phyloP scores from a whole-genome alignment of 1,140 invertebrate species.

The Papilio dardanus region DNA sequence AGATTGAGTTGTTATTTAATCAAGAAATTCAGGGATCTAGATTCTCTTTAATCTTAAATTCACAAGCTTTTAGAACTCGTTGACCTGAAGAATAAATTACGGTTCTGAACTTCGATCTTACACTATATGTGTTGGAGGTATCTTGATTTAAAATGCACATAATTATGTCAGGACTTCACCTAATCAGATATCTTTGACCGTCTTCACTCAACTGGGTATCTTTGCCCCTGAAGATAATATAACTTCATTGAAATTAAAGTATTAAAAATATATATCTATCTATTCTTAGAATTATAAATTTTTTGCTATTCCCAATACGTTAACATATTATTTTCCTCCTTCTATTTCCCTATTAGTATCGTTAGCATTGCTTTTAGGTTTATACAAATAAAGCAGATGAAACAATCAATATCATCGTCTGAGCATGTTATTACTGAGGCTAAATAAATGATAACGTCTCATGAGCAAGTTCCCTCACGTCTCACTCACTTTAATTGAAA shows the following conservation, averaged over 20 bases:
- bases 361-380: no score
- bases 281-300: not conserved
- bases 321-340: not conserved
- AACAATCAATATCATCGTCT: not conserved
- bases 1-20: conserved; percentile 23
- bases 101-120: not conserved
- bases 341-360: no score
- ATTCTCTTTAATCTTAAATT: conserved; percentile 7
- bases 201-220: no score
- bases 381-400: not conserved
- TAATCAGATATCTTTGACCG: no score
- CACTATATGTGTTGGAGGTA: not conserved
- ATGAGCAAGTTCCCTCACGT: conserved; percentile 2
- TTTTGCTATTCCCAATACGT: not conserved
- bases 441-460: not conserved
- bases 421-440: not conserved
- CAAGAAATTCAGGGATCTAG: not conserved
- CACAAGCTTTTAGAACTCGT: conserved; percentile 15
- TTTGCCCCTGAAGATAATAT: no score
- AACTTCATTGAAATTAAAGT: not conserved
- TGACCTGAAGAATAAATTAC: conserved; percentile 10
- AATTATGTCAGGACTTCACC: no score
- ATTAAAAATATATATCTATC: not conserved
- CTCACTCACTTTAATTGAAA: not conserved
- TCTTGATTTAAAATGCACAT: no score